A percentile compares a stretch with the other conserved stretches of the same genome.
Evolutionary conservation across 1,140 invertebrate genomes (phyloP).

Genomic region (Harpegnathos saltator): DNA sequence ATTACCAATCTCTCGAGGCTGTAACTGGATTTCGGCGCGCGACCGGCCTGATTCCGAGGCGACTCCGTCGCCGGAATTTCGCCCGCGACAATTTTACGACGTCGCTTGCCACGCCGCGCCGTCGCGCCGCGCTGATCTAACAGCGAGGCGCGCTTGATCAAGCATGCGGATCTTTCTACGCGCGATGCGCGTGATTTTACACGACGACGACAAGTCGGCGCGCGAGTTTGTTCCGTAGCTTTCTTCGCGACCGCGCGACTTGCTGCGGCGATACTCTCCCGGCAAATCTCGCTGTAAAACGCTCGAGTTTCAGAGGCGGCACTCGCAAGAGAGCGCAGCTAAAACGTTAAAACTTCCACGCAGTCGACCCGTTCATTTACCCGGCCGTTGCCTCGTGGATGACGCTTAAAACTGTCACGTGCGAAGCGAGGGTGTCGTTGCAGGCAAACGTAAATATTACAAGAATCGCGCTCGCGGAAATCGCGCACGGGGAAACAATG

Average conservation of each 20-base stretch:
- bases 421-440: constrained; percentile 33
- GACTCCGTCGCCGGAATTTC: constrained; percentile 3
- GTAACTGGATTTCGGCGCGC: constrained; percentile 2
- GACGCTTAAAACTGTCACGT: constrained; percentile 41
- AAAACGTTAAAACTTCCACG: not conserved
- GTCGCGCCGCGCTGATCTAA: no score
- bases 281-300: constrained; percentile 25
- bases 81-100: not conserved
- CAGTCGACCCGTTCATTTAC: constrained; percentile 27
- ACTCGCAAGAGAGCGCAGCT: not conserved
- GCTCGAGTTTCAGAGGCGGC: constrained; percentile 2
- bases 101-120: no score
- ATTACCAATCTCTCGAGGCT: constrained; percentile 31
- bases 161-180: no score
- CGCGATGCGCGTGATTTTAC: no score
- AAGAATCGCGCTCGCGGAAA: constrained; percentile 26
- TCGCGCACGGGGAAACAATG: constrained; percentile 38
- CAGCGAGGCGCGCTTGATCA: no score
- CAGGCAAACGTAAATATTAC: constrained; percentile 47
- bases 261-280: no score
- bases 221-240: no score
- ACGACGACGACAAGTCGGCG: no score
- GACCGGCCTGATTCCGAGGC: constrained; percentile 3
- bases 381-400: constrained; percentile 24
- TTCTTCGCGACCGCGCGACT: no score